Conservation (phyloP, 1,140 invertebrate species). For the Metaphire vulgaris region DNA sequence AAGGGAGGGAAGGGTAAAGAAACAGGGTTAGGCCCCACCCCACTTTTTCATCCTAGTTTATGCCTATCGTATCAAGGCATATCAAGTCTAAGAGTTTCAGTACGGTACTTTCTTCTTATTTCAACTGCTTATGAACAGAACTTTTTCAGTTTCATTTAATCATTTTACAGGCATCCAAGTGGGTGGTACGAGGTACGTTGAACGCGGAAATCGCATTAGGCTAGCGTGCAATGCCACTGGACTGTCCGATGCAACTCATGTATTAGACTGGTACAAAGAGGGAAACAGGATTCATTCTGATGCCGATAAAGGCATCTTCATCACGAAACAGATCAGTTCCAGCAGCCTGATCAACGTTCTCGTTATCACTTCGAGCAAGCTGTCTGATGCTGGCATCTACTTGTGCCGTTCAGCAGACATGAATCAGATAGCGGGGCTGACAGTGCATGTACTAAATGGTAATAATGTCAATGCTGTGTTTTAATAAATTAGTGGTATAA, state of each 20-base stretch:
- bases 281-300: conserved; percentile 37
- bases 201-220: conserved; percentile 35
- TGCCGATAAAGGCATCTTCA: conserved; percentile 32
- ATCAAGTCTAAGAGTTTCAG: no score
- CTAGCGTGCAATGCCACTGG: conserved; percentile 40
- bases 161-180: conserved; percentile 35
- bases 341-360: conserved; percentile 36
- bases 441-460: conserved; percentile 39
- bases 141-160: no score
- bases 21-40: no score
- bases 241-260: conserved; percentile 35
- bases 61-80: no score
- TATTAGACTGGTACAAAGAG: conserved; percentile 42
- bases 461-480: conserved; percentile 19
- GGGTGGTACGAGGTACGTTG: conserved; percentile 37
- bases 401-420: conserved; percentile 36
- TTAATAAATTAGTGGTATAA: neutral
- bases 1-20: no score
- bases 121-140: no score
- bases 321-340: conserved; percentile 34
- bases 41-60: no score
- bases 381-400: conserved; percentile 38
- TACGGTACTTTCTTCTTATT: no score
- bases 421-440: conserved; percentile 34
- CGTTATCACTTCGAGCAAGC: conserved; percentile 35